A percentile compares a stretch with the other conserved stretches of the same genome.
phyloP scores from a whole-genome alignment of 2,113 vertebrate species.

The Ptyas mucosa region DNA sequence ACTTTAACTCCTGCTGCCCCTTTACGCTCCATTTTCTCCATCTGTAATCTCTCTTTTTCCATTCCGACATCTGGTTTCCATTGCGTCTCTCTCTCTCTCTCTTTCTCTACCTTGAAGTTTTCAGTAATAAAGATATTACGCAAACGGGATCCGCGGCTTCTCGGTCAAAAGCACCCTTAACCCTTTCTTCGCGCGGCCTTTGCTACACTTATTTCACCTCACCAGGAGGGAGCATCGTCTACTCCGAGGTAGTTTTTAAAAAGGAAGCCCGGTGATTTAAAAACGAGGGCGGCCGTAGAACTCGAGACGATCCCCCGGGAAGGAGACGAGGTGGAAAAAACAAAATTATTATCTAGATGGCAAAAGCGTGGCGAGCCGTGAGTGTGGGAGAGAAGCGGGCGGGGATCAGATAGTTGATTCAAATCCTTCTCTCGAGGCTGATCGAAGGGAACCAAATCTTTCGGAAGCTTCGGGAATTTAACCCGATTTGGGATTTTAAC shows the following conservation, averaged over 20 bases:
- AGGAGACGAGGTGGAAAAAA: background rate
- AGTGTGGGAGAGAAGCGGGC: background rate
- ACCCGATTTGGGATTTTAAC: background rate
- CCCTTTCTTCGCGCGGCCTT: conserved; percentile 27
- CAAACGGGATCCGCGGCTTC: conserved; percentile 48
- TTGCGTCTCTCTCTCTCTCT: conserved; percentile 22
- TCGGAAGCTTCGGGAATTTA: background rate
- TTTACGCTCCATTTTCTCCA: conserved; percentile 21
- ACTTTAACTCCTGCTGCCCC: conserved; percentile 55
- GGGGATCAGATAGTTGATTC: background rate
- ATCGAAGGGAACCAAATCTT: background rate
- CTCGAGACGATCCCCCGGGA: background rate
- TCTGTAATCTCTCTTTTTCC: conserved; percentile 34
- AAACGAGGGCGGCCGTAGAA: background rate
- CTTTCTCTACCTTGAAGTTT: conserved; percentile 70
- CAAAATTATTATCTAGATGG: background rate
- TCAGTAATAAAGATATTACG: conserved; percentile 74
- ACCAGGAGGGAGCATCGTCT: too few species aligned
- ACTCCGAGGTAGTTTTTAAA: background rate
- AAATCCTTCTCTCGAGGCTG: background rate
- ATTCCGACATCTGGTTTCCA: conserved; percentile 74
- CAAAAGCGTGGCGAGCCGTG: background rate
- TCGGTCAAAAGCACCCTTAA: conserved; percentile 24
- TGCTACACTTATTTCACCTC: background rate
- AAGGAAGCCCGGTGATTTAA: background rate